phyloP scores from a whole-genome alignment of 2,113 vertebrate species.

The Spilogale gracilis region DNA sequence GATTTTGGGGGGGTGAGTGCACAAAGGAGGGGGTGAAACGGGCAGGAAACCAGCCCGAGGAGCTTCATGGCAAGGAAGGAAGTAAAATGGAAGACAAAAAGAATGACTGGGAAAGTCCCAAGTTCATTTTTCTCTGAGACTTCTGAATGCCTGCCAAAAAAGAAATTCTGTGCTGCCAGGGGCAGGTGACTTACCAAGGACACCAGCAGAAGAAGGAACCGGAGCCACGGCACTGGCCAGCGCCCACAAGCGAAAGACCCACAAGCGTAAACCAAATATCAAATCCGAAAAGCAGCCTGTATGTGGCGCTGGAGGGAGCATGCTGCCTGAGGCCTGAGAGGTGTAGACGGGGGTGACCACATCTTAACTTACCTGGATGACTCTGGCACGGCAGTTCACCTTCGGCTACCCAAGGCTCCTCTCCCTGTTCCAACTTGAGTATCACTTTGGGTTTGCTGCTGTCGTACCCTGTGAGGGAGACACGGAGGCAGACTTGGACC shows the following conservation, averaged over 20 bases:
- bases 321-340: fast-evolving
- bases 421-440: conserved; percentile 79
- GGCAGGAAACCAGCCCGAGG: neutral
- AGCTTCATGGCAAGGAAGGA: neutral
- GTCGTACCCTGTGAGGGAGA: conserved; percentile 62
- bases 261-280: neutral
- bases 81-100: neutral
- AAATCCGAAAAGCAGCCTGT: neutral
- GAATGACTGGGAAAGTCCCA: neutral
- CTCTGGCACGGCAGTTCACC: neutral
- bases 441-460: conserved; percentile 78
- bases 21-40: neutral
- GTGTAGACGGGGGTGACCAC: too few relatives aligned
- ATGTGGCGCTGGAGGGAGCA: fast-evolving
- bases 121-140: neutral
- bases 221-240: too few relatives aligned
- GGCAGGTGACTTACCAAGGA: too few relatives aligned
- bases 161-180: neutral
- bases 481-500: neutral
- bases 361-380: conserved; percentile 40
- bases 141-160: neutral
- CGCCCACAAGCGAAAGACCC: too few relatives aligned
- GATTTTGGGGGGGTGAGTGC: neutral
- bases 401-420: conserved; percentile 78
- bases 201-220: neutral